These are phyloP conservation scores for Eurosta solidaginis DNA, from an alignment of 1,140 invertebrate species.

Conservation along the genomic window DNA sequence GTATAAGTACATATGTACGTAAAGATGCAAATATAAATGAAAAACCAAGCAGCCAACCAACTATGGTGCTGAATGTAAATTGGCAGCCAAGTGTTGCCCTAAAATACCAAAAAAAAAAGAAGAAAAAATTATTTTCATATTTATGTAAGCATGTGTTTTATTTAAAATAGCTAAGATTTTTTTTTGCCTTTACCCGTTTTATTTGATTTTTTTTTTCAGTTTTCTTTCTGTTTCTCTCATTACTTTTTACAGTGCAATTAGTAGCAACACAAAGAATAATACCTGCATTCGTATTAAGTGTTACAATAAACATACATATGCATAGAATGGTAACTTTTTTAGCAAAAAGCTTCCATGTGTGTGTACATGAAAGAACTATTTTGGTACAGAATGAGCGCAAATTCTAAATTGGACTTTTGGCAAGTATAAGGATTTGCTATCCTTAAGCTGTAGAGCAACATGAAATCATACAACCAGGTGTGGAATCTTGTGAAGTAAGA, in stretches of 20 bases:
- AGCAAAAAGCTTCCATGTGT: no score
- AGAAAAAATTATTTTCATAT: background rate
- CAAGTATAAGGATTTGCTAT: no score
- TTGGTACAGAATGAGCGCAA: no score
- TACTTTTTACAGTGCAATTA: background rate
- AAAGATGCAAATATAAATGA: constrained; percentile 9
- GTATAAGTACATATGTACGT: background rate
- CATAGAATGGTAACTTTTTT: background rate
- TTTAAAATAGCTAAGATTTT: background rate
- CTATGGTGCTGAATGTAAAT: background rate
- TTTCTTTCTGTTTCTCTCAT: background rate
- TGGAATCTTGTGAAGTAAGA: no score
- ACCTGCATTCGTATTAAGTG: no score
- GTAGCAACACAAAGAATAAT: background rate
- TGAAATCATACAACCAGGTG: no score
- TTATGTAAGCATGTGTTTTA: background rate
- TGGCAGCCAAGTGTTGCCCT: background rate
- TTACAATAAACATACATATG: background rate
- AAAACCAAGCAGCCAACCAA: constrained; percentile 1
- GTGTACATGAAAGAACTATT: no score
- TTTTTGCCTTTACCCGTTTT: background rate
- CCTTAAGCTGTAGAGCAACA: no score
- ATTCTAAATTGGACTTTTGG: no score
- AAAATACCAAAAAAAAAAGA: background rate
- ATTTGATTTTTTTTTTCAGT: background rate